Conservation (phyloP, 2,113 vertebrate species). For the Hucho hucho region DNA sequence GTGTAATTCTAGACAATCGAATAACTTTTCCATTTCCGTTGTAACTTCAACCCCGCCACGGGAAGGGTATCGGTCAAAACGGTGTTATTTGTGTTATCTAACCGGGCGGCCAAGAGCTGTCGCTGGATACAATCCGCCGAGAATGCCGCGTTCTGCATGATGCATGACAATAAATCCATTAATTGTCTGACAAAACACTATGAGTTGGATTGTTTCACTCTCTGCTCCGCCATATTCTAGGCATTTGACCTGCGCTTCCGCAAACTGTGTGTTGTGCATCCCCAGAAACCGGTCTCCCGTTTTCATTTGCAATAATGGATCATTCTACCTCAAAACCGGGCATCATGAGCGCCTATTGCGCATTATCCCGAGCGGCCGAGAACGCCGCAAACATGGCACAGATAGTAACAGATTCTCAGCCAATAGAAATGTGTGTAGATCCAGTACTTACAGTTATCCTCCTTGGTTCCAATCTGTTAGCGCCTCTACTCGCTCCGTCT, state of each 20-base stretch:
- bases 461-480: constrained; percentile 34
- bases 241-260: constrained; percentile 54
- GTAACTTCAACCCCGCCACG: constrained; percentile 44
- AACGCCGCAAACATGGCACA: background rate
- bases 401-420: constrained; percentile 22
- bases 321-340: background rate
- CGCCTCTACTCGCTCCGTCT: constrained; percentile 9
- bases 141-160: constrained; percentile 1
- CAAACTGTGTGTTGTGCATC: constrained; percentile 41
- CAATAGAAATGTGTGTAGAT: constrained; percentile 8
- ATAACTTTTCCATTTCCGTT: constrained; percentile 63
- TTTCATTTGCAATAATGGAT: constrained; percentile 16
- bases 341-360: background rate
- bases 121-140: constrained; percentile 12
- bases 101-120: background rate
- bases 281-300: constrained; percentile 34
- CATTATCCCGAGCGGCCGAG: background rate
- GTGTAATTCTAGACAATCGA: constrained; percentile 32
- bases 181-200: background rate
- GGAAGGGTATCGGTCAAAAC: background rate
- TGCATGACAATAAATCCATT: background rate
- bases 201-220: constrained; percentile 50
- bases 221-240: constrained; percentile 56
- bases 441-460: constrained; percentile 50
- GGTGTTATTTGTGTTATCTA: background rate